These are phyloP conservation scores for Virgularia gustaviana DNA, from an alignment of 92 coral and sea anemone genomes.

Conservation along the genomic window DNA sequence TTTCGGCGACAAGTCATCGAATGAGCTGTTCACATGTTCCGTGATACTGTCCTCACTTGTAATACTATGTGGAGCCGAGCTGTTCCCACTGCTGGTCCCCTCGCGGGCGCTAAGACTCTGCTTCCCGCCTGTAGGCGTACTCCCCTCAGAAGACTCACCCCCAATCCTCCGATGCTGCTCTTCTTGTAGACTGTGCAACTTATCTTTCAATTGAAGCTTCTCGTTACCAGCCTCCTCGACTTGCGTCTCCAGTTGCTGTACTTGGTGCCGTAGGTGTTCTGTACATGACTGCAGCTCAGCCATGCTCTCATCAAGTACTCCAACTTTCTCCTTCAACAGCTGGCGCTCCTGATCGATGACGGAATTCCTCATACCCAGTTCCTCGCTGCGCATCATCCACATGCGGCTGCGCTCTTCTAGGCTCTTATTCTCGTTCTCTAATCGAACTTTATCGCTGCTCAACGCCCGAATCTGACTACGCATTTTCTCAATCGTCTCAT, in stretches of 20 bases:
- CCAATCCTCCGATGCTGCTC: conserved; percentile 46
- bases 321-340: conserved; percentile 65
- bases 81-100: conserved; percentile 63
- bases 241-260: conserved; percentile 1
- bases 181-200: conserved; percentile 35
- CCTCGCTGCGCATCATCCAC: conserved; percentile 50
- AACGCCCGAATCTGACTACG: conserved; percentile 26
- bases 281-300: conserved; percentile 17
- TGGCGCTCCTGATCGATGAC: conserved; percentile 23
- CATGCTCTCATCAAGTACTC: conserved; percentile 58
- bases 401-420: conserved; percentile 49
- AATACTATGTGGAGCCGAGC: conserved; percentile 54
- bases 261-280: conserved; percentile 25
- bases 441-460: conserved; percentile 15
- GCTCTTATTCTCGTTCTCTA: conserved; percentile 58
- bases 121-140: conserved; percentile 49
- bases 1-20: too few species aligned
- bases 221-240: conserved; percentile 13
- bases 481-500: conserved; percentile 16
- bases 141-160: conserved; percentile 43
- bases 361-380: conserved; percentile 34
- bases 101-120: conserved; percentile 59
- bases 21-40: too few species aligned
- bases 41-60: conserved; percentile 13
- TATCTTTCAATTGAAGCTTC: conserved; percentile 23